Evolutionary conservation across 2,797 vertebrate genomes (phyloP).

Genomic region (Steatocranus sp.): DNA sequence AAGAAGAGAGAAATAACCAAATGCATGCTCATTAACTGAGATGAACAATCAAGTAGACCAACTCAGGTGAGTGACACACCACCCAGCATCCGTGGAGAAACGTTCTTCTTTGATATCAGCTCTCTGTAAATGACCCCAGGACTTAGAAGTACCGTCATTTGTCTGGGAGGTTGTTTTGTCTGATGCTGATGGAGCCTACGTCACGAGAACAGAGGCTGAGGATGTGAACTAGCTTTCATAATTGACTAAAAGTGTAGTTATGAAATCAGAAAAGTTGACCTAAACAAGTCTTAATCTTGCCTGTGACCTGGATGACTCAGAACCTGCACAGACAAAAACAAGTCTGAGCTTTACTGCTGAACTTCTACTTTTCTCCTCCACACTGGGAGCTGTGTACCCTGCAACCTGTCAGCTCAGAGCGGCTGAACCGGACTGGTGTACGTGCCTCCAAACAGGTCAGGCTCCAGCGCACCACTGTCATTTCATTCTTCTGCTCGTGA

Average conservation of each 20-base stretch:
- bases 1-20: neutral
- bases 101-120: neutral
- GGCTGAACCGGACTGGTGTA: neutral
- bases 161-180: slow-evolving; percentile 16
- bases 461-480: neutral
- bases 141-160: slow-evolving; percentile 15
- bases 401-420: neutral
- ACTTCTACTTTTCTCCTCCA: neutral
- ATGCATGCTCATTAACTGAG: slow-evolving; percentile 7
- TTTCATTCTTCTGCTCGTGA: neutral
- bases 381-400: neutral
- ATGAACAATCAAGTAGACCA: slow-evolving; percentile 5
- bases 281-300: neutral
- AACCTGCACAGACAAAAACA: neutral
- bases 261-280: neutral
- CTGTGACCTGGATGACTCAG: neutral
- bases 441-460: neutral
- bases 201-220: neutral
- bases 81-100: slow-evolving; percentile 2
- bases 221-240: neutral
- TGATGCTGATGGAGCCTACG: slow-evolving; percentile 1
- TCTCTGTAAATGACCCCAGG: slow-evolving; percentile 5
- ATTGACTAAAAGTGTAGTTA: neutral
- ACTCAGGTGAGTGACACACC: slow-evolving; percentile 25
- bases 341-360: neutral